Base-by-base conservation (phyloP, 2,888 invertebrate genomes). In the Campoplex nolae region DNA sequence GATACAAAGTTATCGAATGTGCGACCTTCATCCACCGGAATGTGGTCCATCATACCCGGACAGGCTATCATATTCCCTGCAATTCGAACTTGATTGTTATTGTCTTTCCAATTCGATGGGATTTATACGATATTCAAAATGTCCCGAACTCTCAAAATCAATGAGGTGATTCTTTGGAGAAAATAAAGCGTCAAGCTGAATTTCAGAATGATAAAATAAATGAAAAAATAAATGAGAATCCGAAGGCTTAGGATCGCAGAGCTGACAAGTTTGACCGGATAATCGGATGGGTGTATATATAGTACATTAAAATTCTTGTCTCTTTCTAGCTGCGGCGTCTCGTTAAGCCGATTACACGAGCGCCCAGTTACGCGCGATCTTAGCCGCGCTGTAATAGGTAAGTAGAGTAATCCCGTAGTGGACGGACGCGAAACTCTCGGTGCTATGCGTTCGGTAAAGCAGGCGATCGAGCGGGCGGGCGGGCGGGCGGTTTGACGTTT, bases 361-460 rank as follows among this genome's bases (percentile, higher is more conserved):
- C 32, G 78, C 58, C 67, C 65, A 65, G 83, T 83, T 78, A 73
- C 83, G 79, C 82, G 62, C 76, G 75, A 67, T 75, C 83, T 86
- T 80, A 83, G 79, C 73, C 13, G 75, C 83, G 80, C 65, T 67
- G 83, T 75, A 75, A 77, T 79, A 70, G 86, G 35, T 70, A 86
- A 86, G 86, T 86, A 71, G 86, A 86, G 79, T 86, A 86, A 85
- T 83, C 82, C 85, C 74, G 78, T 32, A 51, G 77, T 74, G 81
- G 82, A 85, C 78, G 70, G 78, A 74, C 74, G 62, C 70, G 71
- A 71, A 45, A 68, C 48, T 48, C 32, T 48, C 58, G 35, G 67
- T 23, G 56, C 11, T 51, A 77, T 70, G n/a, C 70, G 74, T 79
- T 83, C 68, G 78, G 67, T 51, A 54, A 70, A 75, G 42, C 51